Base-by-base conservation (phyloP, 2,888 invertebrate species). In the Peribatodes rhomboidaria region DNA sequence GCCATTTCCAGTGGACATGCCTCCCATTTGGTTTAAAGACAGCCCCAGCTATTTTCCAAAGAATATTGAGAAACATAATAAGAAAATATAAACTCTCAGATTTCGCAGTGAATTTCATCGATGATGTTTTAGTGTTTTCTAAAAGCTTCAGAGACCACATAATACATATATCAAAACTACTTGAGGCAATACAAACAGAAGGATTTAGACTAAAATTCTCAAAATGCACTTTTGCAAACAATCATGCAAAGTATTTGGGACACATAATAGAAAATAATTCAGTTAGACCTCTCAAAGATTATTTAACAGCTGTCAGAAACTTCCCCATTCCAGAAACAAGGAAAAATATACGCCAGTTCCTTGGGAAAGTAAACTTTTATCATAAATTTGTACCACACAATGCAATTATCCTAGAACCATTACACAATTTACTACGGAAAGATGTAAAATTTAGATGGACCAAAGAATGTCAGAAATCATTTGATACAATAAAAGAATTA, bases 11-110 rank as follows among this genome's bases (percentile, higher is more conserved):
- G 68, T 39, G 39, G 39, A 80, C 80, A 0, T 79, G 83, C 55
- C 55, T 85, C 33, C 84, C 84, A 1, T 84, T 78, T 73, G 84
- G 83, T 0, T 73, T 82, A n/a, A 85, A 83, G 61, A 81, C 84
- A 0, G 72, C 82, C 0, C 80, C 83, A 18, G 78, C 82, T 1
- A 83, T 85, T 39, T 87, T 87, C 66, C 84, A 87, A 59, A 77
- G 77, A 64, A 81, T 81, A 65, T 50, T 80, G 31, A 67, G 74
- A 18, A 80, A 52, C 49, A 79, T 81, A 31, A 42, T 67, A 13
- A 54, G 65, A 42, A 65, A 69, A n/a, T 42, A 72, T 42, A 56
- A 62, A 52, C 52, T 72, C 9, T 14, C 60, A 8, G 47, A 59
- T 10, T 66, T 70, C 16, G 46, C 68, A 10, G 70, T 70, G 9